These are phyloP conservation scores for Ophion ventricosus DNA, from an alignment of 2,888 invertebrate genomes.

Conservation along the genomic window DNA sequence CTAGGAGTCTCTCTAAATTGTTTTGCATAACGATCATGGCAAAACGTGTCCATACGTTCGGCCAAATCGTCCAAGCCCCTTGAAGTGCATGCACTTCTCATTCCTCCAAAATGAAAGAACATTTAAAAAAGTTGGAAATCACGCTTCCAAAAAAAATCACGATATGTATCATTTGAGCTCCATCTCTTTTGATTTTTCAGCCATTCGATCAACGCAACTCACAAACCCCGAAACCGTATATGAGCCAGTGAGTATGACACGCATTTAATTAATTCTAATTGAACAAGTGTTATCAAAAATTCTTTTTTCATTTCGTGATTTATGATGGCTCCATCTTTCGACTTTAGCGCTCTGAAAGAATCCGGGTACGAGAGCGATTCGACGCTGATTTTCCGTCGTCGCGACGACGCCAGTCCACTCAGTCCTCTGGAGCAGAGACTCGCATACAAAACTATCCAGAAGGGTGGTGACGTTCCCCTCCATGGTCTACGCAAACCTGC, in stretches of 20 bases:
- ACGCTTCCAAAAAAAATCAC: slow-evolving; percentile 30
- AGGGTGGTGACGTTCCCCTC: slow-evolving; percentile 97
- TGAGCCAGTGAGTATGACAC: slow-evolving; percentile 89
- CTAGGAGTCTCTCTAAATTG: background rate
- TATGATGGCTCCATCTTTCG: background rate
- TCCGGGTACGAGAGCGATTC: slow-evolving; percentile 97
- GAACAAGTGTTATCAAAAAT: background rate
- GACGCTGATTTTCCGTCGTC: slow-evolving; percentile 92
- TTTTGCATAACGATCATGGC: slow-evolving; percentile 33
- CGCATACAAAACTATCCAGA: slow-evolving; percentile 94
- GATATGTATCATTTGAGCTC: background rate
- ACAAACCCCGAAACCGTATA: slow-evolving; percentile 90
- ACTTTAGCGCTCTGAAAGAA: slow-evolving; percentile 90
- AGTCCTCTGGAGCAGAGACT: slow-evolving; percentile 93
- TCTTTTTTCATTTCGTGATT: background rate
- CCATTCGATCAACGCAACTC: slow-evolving; percentile 88
- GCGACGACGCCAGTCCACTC: slow-evolving; percentile 88
- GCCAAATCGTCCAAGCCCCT: slow-evolving; percentile 36
- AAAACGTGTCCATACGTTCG: slow-evolving; percentile 41
- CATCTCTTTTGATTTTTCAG: slow-evolving; percentile 81
- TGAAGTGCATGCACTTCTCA: slow-evolving; percentile 56
- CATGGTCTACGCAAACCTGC: slow-evolving; percentile 96
- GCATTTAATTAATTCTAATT: background rate
- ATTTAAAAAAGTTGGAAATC: slow-evolving; percentile 10
- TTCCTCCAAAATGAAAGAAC: slow-evolving; percentile 6